Evolutionary conservation across 2,797 vertebrate genomes (phyloP), one percentile per base, ranked within the genome.

Genomic region (Gorsachius magnificus): DNA sequence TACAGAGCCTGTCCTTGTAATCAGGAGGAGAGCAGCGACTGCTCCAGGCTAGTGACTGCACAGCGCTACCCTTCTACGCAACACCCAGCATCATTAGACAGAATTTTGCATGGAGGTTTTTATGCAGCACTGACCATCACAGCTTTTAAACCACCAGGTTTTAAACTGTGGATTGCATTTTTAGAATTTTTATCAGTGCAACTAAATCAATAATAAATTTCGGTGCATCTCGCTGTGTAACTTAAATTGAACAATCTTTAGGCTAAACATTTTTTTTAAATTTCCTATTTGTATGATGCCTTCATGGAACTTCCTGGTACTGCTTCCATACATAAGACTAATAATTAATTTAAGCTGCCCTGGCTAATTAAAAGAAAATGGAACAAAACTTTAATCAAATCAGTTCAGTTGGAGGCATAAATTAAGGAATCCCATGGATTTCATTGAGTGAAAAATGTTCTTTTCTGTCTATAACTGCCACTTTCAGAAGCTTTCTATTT

Each of bases 311-410:
- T 58, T 88, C 45, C 41, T 88, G n/a, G 10, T 83, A 43, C 57
- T 68, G 50, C 76, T 86, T 83, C 60, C 45, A 68, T 50, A 77
- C 6, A 4, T 78, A 83, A 78, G n/a, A 78, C 17, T 79, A 57
- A 60, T 64, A 80, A 93, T 96, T 95, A 92, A 86, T 87, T 93
- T 80, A 65, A 76, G 35, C 35, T 93, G 51, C 21, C 16, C 61
- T 51, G 29, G n/a, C 83, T 96, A 90, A 95, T 94, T 91, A 93
- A 91, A 92, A 94, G 50, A 96, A 95, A 93, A 65, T 22, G 17
- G 57, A 88, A 69, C 90, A 89, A 93, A 92, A 35, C 28, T 86
- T 83, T 80, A 94, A 91, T 95, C 82, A 88, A 71, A 90, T 95
- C 46, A 79, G 26, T 95, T 81, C 43, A 51, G 54, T 85, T 93